Evolutionary conservation across 2,797 vertebrate genomes (phyloP).

Genomic region (Choloepus didactylus): DNA sequence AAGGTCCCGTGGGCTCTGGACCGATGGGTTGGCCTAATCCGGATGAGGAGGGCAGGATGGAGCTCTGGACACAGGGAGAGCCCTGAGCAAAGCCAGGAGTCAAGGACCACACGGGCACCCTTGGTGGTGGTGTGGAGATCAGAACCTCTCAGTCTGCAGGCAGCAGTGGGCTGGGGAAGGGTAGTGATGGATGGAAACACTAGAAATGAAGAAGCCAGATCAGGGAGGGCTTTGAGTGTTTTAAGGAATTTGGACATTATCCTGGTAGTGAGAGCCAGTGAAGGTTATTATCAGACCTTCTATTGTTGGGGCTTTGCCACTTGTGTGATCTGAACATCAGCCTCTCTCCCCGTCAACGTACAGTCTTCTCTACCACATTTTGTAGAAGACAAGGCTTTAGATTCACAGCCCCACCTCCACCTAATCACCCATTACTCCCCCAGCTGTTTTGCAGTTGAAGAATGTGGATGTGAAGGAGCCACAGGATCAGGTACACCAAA

Average conservation of each 20-base stretch:
- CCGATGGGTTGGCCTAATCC: no score
- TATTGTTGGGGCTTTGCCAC: background rate
- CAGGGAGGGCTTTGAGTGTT: rapidly evolving
- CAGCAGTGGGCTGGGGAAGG: no score
- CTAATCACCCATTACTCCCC: no score
- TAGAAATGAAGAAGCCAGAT: background rate
- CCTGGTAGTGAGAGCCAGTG: background rate
- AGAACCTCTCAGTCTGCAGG: rapidly evolving
- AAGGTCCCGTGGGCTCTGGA: background rate
- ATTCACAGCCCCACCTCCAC: rapidly evolving
- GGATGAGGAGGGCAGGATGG: background rate
- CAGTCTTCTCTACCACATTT: rapidly evolving
- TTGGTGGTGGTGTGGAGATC: rapidly evolving
- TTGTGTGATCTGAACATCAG: background rate
- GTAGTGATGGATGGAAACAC: background rate
- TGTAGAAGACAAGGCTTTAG: background rate
- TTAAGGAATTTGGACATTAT: background rate
- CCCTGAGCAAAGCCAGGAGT: no score
- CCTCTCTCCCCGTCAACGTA: background rate
- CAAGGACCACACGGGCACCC: rapidly evolving
- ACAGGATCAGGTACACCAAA: rapidly evolving
- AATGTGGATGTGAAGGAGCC: no score
- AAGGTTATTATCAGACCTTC: background rate
- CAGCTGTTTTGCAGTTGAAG: no score
- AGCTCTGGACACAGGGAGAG: no score